phyloP scores from a whole-genome alignment of 1,140 invertebrate species.

The Drosophila repletoides region DNA sequence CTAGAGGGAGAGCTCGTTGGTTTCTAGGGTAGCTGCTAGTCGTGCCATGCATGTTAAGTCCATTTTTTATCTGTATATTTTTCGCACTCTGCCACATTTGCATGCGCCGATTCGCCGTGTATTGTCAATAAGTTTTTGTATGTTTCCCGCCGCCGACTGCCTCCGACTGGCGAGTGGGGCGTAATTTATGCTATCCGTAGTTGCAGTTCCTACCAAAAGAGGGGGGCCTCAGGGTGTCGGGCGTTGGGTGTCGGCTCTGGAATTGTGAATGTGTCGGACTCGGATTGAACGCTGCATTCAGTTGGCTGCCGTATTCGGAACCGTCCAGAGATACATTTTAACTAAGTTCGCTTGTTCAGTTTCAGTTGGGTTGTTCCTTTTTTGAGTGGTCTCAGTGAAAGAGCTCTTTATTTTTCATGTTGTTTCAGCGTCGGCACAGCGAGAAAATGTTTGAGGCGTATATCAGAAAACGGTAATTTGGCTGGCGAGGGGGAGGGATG shows the following conservation, averaged over 20 bases:
- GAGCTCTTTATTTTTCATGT: slow-evolving; percentile 41
- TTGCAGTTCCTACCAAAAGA: slow-evolving; percentile 14
- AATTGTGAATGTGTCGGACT: slow-evolving; percentile 12
- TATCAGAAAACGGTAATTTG: slow-evolving; percentile 75
- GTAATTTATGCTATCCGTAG: slow-evolving; percentile 64
- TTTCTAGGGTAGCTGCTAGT: slow-evolving; percentile 9
- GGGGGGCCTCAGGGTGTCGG: neutral
- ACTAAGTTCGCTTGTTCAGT: slow-evolving; percentile 13
- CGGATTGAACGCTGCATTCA: slow-evolving; percentile 49
- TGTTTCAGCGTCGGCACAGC: slow-evolving; percentile 59
- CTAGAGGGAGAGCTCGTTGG: too few relatives aligned
- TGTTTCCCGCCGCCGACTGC: slow-evolving; percentile 22
- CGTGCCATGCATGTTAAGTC: slow-evolving; percentile 18
- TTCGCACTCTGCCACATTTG: slow-evolving; percentile 62
- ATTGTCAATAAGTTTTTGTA: slow-evolving; percentile 59
- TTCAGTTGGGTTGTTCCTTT: slow-evolving; percentile 12
- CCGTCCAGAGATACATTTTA: slow-evolving; percentile 43
- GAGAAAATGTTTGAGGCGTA: slow-evolving; percentile 76
- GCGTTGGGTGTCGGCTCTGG: neutral
- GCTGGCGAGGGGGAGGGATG: neutral
- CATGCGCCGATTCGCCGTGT: slow-evolving; percentile 55
- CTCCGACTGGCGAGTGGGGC: slow-evolving; percentile 29
- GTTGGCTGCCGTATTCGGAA: slow-evolving; percentile 50
- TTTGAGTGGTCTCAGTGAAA: slow-evolving; percentile 13
- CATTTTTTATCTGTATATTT: slow-evolving; percentile 45